A percentile compares a stretch with the other conserved stretches of the same genome.
phyloP scores from a whole-genome alignment of 2,888 invertebrate genomes.

The Drosophila glabriapex region DNA sequence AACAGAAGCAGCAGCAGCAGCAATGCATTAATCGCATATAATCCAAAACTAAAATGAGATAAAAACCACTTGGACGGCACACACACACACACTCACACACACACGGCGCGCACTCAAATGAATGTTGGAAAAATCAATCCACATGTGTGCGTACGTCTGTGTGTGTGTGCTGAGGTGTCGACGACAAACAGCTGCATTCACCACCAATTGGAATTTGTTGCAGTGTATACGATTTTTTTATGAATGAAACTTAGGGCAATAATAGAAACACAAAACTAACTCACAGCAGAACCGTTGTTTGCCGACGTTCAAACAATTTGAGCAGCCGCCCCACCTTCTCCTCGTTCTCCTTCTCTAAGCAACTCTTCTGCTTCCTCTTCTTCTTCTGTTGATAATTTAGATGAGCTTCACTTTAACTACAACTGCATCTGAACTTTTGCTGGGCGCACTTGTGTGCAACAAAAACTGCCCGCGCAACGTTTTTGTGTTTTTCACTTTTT shows the following conservation, averaged over 20 bases:
- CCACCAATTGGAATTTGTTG: conserved; percentile 57
- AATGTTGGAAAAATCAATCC: conserved; percentile 75
- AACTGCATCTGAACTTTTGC: conserved; percentile 60
- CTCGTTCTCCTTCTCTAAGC: conserved; percentile 1
- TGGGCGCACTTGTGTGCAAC: conserved; percentile 20
- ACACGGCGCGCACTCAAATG: conserved; percentile 12
- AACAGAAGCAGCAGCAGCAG: conserved; percentile 36
- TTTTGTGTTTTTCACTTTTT: conserved; percentile 37
- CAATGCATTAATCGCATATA: conserved; percentile 64
- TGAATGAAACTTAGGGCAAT: conserved; percentile 63
- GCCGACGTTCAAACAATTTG: conserved; percentile 23
- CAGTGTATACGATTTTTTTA: conserved; percentile 58
- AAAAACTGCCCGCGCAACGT: conserved; percentile 31
- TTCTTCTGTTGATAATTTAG: conserved; percentile 33
- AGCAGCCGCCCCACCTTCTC: not conserved
- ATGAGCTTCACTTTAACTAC: conserved; percentile 51
- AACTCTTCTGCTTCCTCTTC: conserved; percentile 15
- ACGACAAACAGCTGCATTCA: conserved; percentile 60
- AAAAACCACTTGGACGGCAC: conserved; percentile 63
- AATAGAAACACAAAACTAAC: conserved; percentile 41
- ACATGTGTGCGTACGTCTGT: conserved; percentile 60
- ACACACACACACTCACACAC: conserved; percentile 13
- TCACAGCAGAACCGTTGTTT: conserved; percentile 75
- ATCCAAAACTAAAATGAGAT: conserved; percentile 51
- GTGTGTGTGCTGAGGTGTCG: conserved; percentile 24